Evolutionary conservation across 1,140 invertebrate species (phyloP).

Genomic region (Latrodectus geometricus): DNA sequence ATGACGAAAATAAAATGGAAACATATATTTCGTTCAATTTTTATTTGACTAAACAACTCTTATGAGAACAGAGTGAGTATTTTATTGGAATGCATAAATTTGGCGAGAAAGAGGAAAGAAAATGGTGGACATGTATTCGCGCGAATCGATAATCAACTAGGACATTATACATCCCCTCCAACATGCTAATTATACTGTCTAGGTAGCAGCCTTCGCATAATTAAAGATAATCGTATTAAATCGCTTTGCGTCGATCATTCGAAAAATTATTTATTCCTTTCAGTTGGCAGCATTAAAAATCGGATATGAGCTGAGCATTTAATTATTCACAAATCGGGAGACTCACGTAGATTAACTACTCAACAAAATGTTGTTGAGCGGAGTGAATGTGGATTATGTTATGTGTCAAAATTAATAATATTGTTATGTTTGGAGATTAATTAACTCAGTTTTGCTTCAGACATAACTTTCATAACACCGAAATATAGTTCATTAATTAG

Average conservation of each 20-base stretch:
- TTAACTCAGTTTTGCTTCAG: neutral
- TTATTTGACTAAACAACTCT: neutral
- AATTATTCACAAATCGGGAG: slow-evolving; percentile 13
- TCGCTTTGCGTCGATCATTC: slow-evolving; percentile 47
- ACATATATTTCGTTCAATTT: neutral
- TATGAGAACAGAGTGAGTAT: neutral
- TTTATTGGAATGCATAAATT: neutral
- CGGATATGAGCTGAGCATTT: slow-evolving; percentile 53
- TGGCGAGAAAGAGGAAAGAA: neutral
- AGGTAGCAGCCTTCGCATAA: slow-evolving; percentile 51
- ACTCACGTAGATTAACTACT: no score
- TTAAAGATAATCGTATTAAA: slow-evolving; percentile 61
- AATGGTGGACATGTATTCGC: slow-evolving; percentile 9
- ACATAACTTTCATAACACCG: neutral
- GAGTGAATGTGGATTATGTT: neutral
- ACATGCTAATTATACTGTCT: slow-evolving; percentile 57
- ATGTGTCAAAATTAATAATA: slow-evolving; percentile 3
- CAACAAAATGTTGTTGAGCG: no score
- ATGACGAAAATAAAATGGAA: neutral
- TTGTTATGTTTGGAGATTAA: neutral
- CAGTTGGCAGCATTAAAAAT: slow-evolving; percentile 44
- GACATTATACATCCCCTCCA: slow-evolving; percentile 45
- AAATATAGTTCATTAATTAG: neutral
- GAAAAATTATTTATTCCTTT: slow-evolving; percentile 48
- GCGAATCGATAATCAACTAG: slow-evolving; percentile 56